phyloP scores from a whole-genome alignment of 2,113 vertebrate genomes.

The Dasypus novemcinctus region DNA sequence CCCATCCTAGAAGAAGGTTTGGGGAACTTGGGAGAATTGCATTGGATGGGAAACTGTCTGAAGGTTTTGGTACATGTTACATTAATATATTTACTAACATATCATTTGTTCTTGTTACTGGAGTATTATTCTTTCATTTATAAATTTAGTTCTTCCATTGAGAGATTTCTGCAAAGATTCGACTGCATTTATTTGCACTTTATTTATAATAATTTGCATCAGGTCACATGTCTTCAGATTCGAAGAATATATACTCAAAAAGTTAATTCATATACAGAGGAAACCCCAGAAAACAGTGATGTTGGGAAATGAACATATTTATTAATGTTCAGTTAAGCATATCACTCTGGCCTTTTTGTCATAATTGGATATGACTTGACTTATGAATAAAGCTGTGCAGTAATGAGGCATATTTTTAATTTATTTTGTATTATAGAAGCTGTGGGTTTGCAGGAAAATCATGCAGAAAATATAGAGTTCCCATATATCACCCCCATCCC shows the following conservation, averaged over 20 bases:
- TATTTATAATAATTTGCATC: conserved; percentile 36
- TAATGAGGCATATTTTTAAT: neutral
- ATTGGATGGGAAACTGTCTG: neutral
- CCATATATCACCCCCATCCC: no score
- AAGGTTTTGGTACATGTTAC: neutral
- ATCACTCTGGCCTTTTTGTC: neutral
- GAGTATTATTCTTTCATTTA: neutral
- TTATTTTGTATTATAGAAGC: no score
- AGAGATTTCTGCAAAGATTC: conserved; percentile 15
- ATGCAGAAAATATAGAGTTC: no score
- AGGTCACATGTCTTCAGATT: neutral
- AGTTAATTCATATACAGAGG: neutral
- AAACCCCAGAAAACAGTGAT: neutral
- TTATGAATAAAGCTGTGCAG: conserved; percentile 7
- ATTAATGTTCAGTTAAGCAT: conserved; percentile 27
- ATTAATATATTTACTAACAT: neutral
- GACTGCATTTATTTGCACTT: neutral
- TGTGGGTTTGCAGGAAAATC: no score
- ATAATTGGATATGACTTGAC: conserved; percentile 15
- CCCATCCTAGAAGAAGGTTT: neutral
- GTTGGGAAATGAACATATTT: conserved; percentile 36
- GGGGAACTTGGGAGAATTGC: neutral
- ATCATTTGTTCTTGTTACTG: neutral
- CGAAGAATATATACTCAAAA: neutral
- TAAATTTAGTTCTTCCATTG: neutral